These are phyloP conservation scores for Bolborhynchus lineola DNA, from an alignment of 2,113 vertebrate species.

Conservation along the genomic window DNA sequence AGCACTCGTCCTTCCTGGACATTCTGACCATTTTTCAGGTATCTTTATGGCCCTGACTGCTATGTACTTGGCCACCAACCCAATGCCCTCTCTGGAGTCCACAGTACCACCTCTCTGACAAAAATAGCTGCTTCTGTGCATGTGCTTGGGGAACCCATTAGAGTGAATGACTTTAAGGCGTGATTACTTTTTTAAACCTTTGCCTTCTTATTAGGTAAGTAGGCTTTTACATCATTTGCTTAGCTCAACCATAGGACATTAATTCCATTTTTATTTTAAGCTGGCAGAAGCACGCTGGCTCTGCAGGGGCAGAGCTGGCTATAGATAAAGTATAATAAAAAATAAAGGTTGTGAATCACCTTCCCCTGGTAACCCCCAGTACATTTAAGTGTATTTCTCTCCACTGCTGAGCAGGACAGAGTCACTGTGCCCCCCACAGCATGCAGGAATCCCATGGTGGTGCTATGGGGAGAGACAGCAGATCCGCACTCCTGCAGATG, in stretches of 20 bases:
- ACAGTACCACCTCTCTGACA: not conserved
- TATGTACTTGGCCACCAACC: not conserved
- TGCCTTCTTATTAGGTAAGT: not conserved
- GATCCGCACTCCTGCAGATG: not conserved
- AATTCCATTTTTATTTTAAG: not conserved
- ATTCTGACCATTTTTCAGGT: not conserved
- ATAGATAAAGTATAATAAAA: not conserved
- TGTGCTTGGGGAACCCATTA: not conserved
- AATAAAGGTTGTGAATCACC: not conserved
- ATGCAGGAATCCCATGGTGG: not conserved
- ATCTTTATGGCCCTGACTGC: too few relatives aligned
- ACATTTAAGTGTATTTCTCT: not conserved
- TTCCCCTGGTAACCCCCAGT: not conserved
- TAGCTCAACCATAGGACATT: not conserved
- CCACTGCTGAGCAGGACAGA: accelerated
- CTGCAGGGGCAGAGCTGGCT: not conserved
- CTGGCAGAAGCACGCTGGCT: not conserved
- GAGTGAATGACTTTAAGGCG: not conserved
- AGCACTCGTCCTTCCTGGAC: not conserved
- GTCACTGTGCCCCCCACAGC: not conserved
- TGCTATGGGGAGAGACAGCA: not conserved
- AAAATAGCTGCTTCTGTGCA: not conserved
- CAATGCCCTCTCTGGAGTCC: not conserved
- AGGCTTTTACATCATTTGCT: not conserved
- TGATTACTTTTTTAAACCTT: not conserved